Percentiles rank a stretch among this genome's conserved stretches.
Evolutionary conservation across 37 sponge, comb jelly and placozoan species (phyloP).

Genomic region (Crambe crambe): DNA sequence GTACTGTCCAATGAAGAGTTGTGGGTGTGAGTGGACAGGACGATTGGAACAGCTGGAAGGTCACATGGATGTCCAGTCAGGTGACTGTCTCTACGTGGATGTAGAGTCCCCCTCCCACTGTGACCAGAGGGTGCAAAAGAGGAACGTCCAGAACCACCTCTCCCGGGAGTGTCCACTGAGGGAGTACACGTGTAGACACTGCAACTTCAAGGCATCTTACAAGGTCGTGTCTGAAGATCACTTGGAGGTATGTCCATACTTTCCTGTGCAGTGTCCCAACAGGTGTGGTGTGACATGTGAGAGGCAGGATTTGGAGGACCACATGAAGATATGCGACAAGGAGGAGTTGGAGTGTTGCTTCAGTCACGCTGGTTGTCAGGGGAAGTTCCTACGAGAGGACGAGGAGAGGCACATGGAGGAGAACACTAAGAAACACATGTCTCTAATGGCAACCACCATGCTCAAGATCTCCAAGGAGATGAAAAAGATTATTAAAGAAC

Average conservation of each 20-base stretch:
- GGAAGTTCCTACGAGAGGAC: conserved; percentile 7
- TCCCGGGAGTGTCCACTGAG: conserved; percentile 13
- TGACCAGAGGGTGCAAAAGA: not conserved
- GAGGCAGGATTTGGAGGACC: not conserved
- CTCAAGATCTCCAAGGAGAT: not conserved
- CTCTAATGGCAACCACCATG: conserved; percentile 3
- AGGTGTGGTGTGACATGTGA: conserved; percentile 10
- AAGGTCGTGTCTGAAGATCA: conserved; percentile 7
- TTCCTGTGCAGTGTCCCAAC: conserved; percentile 36
- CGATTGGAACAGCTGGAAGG: not conserved
- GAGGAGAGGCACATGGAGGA: conserved; percentile 12
- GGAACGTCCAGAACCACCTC: conserved; percentile 3
- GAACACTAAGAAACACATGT: not conserved
- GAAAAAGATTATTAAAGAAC: too few relatives aligned
- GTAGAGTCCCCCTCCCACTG: conserved; percentile 24
- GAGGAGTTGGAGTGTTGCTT: conserved; percentile 18
- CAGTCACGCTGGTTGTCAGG: conserved; percentile 20
- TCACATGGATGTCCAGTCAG: conserved; percentile 14
- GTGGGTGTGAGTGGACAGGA: conserved; percentile 45
- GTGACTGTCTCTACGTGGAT: conserved; percentile 21
- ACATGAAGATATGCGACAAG: conserved; percentile 13
- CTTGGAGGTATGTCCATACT: conserved; percentile 2
- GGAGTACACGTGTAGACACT: conserved; percentile 23
- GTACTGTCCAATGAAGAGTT: conserved; percentile 7
- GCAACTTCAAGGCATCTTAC: conserved; percentile 8